Evolutionary conservation across 2,888 invertebrate species (phyloP).

Genomic region (Rapana venosa): DNA sequence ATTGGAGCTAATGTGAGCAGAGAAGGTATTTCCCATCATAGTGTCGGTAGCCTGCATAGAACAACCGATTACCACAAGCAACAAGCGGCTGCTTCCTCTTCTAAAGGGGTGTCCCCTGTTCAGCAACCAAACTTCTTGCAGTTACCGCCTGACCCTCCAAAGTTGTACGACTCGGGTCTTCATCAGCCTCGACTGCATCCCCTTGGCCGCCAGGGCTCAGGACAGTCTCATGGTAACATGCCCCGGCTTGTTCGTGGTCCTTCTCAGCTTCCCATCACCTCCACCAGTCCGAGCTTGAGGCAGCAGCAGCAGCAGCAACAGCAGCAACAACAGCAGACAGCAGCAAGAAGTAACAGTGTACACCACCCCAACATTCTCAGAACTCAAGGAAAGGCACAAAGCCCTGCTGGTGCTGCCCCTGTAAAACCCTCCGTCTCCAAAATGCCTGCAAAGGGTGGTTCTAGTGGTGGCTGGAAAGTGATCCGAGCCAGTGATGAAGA

Average conservation of each 20-base stretch:
- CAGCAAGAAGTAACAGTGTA: neutral
- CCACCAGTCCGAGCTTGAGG: neutral
- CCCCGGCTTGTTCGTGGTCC: neutral
- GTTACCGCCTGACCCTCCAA: neutral
- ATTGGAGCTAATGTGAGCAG: neutral
- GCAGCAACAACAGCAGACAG: neutral
- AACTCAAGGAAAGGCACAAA: neutral
- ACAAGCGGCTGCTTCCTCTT: neutral
- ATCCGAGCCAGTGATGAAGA: conserved; percentile 28
- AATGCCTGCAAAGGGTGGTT: neutral
- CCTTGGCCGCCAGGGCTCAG: neutral
- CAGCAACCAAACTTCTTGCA: conserved; percentile 27
- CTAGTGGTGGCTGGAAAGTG: conserved; percentile 7
- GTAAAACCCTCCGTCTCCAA: no score
- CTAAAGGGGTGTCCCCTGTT: neutral
- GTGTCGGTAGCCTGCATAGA: conserved; percentile 20
- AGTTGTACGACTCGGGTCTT: neutral
- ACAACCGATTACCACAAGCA: conserved; percentile 21
- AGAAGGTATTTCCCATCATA: neutral
- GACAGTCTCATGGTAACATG: neutral
- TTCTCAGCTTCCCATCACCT: neutral
- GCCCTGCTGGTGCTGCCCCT: neutral
- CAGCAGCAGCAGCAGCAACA: no score
- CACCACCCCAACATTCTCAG: conserved; percentile 22
- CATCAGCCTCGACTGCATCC: neutral